Evolutionary conservation across 2,888 invertebrate genomes (phyloP).

Genomic region (Mycalesis mineus): DNA sequence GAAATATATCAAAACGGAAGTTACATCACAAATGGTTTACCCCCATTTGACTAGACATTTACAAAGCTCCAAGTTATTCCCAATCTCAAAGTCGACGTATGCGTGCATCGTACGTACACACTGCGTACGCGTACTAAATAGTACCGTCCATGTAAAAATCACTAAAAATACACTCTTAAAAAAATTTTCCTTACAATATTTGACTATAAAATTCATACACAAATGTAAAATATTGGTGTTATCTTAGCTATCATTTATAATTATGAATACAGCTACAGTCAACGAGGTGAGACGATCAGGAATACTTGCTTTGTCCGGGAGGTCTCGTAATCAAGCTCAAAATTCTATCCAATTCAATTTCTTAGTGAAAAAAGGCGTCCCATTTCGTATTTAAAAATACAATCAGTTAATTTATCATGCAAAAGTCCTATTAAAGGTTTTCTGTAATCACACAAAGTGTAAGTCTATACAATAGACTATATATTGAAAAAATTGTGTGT

Average conservation of each 20-base stretch:
- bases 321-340: constrained; percentile 1
- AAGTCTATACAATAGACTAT: background rate
- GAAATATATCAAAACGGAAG: too few relatives aligned
- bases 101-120: background rate
- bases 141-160: background rate
- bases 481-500: background rate
- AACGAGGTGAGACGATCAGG: background rate
- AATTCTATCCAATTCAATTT: constrained; percentile 44
- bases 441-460: too few relatives aligned
- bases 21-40: background rate
- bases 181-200: constrained; percentile 24
- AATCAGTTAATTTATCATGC: constrained; percentile 4
- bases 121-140: background rate
- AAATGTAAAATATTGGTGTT: constrained; percentile 11
- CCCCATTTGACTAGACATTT: background rate
- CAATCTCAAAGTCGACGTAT: background rate
- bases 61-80: constrained; percentile 2
- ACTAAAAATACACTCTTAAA: constrained; percentile 29
- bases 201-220: constrained; percentile 9
- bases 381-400: constrained; percentile 43
- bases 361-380: constrained; percentile 38
- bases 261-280: constrained; percentile 1
- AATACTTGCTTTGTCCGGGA: background rate
- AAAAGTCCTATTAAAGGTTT: background rate
- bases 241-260: constrained; percentile 10